Evolutionary conservation across 2,797 vertebrate genomes (phyloP).

Genomic region (Brachyrhaphis roseni): DNA sequence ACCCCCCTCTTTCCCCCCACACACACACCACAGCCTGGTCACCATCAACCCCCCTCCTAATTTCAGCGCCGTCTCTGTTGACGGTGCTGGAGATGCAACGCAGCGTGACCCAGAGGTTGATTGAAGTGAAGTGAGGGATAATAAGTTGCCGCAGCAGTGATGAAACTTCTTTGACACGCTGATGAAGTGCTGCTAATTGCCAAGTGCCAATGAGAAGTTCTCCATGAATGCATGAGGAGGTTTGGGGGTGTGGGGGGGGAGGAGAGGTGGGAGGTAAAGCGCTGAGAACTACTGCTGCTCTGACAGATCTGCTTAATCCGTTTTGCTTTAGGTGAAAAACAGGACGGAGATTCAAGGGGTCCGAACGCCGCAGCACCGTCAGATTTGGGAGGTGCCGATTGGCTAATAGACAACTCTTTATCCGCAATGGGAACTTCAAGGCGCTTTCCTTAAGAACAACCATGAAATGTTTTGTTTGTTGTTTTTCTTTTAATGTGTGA

Average conservation of each 20-base stretch:
- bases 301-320: constrained; percentile 39
- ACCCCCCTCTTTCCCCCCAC: constrained; percentile 1
- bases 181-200: constrained; percentile 75
- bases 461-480: constrained; percentile 45
- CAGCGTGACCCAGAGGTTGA: constrained; percentile 64
- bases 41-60: constrained; percentile 41
- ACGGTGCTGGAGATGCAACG: constrained; percentile 41
- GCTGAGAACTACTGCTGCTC: constrained; percentile 28
- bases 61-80: constrained; percentile 38
- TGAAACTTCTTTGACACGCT: constrained; percentile 62
- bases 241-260: background rate
- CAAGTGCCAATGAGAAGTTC: constrained; percentile 66
- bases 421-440: constrained; percentile 47
- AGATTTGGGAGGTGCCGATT: constrained; percentile 28
- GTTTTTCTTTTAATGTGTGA: constrained; percentile 28
- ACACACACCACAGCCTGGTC: constrained; percentile 24
- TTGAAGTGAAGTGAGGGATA: constrained; percentile 68
- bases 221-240: constrained; percentile 46
- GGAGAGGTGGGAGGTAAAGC: background rate
- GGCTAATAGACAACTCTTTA: constrained; percentile 41
- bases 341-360: constrained; percentile 19
- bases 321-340: constrained; percentile 29
- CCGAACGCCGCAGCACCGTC: constrained; percentile 20
- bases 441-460: constrained; percentile 77
- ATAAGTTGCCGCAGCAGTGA: constrained; percentile 56